phyloP scores from a whole-genome alignment of 2,888 invertebrate genomes.

The Lepidonotus clava region DNA sequence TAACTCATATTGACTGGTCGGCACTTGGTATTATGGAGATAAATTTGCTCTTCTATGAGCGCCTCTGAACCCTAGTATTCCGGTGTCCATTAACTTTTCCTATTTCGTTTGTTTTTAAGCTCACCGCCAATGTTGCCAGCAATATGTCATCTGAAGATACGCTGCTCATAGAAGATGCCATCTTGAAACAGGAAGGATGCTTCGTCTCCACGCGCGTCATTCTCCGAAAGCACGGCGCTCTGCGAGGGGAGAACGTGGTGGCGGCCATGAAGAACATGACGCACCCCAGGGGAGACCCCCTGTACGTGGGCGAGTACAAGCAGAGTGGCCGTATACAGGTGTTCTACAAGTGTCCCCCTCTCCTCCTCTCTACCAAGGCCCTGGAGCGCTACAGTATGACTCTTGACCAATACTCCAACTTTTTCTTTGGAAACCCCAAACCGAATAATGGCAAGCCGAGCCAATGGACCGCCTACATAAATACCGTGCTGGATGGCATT shows the following conservation, averaged over 20 bases:
- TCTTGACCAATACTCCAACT: slow-evolving; percentile 31
- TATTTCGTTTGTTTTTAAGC: background rate
- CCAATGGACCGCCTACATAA: slow-evolving; percentile 55
- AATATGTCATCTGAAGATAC: slow-evolving; percentile 20
- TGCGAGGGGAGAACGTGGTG: slow-evolving; percentile 40
- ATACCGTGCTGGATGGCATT: slow-evolving; percentile 36
- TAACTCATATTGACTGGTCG: too few species aligned
- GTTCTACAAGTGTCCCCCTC: slow-evolving; percentile 59
- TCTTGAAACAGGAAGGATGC: slow-evolving; percentile 55
- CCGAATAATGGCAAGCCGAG: slow-evolving; percentile 48
- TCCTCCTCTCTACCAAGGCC: slow-evolving; percentile 42
- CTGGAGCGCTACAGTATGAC: slow-evolving; percentile 50
- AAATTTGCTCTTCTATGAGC: background rate
- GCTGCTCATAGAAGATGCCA: slow-evolving; percentile 49
- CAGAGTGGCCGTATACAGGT: slow-evolving; percentile 52
- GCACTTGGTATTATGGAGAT: too few species aligned
- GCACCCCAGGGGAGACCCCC: slow-evolving; percentile 31
- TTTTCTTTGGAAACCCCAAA: slow-evolving; percentile 54
- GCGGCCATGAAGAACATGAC: slow-evolving; percentile 55
- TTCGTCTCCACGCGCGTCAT: slow-evolving; percentile 57
- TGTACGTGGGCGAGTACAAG: slow-evolving; percentile 54
- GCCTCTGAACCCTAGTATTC: background rate
- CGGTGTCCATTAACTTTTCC: background rate
- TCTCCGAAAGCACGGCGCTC: slow-evolving; percentile 25
- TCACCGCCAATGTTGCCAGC: background rate